Base-by-base conservation (phyloP, 2,888 invertebrate genomes). In the Hymenopus coronatus region DNA sequence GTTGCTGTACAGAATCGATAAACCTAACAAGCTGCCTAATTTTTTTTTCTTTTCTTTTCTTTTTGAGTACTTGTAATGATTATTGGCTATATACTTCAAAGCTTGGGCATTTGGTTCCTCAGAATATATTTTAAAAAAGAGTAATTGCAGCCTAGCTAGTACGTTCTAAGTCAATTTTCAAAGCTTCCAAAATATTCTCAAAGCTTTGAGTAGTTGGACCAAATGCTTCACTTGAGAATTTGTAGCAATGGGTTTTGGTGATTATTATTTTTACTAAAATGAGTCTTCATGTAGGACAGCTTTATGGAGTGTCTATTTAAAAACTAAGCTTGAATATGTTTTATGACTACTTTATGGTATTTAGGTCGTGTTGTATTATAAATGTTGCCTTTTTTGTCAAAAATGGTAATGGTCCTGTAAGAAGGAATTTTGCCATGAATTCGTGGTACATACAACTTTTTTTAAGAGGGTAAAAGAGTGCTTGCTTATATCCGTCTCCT, bases 401-500 rank as follows among this genome's bases (percentile, higher is more conserved):
- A 90, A 90, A 88, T 89, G 89, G 89, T 90, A 90, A 88, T 88
- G 90, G 90, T 90, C 88, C 81, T 87, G 84, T 84, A 85, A 82
- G 33, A 87, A 82, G 87, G 33, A 87, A 82, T 82, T 87, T 87
- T 87, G n/a, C 33, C 81, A 87, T 87, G 82, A 40, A 87, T 87
- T 40, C 30, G 28, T 87, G 87, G 82, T 82, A 87, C 82, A 82
- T 82, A 30, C 20, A 70, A 70, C 27, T 87, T 87, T 86, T 87
- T 87, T 87, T 15, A 87, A 33, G 82, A 89, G 88, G 90, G 88
- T 89, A 88, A 88, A 89, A 87, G 85, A 88, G 88, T 88, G 90
- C 90, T 90, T 90, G 90, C 89, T 90, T 89, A 83, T 90, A 90
- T 90, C 89, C 89, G 89, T 89, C 90, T 89, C 89, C 90, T 90